Percentiles rank a stretch among this genome's conserved stretches.
Evolutionary conservation across 2,797 vertebrate species (phyloP).

Genomic region (Aldrovandia affinis): DNA sequence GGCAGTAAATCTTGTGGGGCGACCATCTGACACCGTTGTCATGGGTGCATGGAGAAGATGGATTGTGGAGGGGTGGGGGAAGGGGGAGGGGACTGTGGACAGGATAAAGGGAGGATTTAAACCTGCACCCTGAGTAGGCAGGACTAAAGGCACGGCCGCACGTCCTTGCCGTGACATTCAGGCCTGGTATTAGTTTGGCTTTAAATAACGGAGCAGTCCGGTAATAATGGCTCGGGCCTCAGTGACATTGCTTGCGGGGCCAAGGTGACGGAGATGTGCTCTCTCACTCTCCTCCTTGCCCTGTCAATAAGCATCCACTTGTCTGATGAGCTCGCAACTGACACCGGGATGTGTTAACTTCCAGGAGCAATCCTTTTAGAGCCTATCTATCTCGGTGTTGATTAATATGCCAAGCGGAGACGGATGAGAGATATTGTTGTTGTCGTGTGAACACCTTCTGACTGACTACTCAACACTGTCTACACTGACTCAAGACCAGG

Average conservation of each 20-base stretch:
- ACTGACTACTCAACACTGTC: no score
- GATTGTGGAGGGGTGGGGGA: constrained; percentile 70
- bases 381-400: constrained; percentile 73
- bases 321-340: constrained; percentile 88
- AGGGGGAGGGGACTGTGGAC: constrained; percentile 52
- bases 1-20: constrained; percentile 91
- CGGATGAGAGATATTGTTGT: constrained; percentile 38
- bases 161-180: constrained; percentile 99
- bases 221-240: constrained; percentile 93
- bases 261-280: constrained; percentile 97
- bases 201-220: constrained; percentile 96
- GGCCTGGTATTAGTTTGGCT: constrained; percentile 96
- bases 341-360: constrained; percentile 90
- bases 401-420: constrained; percentile 73
- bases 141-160: constrained; percentile 71
- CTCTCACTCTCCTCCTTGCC: constrained; percentile 73
- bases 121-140: constrained; percentile 80
- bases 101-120: constrained; percentile 66
- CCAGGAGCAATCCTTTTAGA: constrained; percentile 84
- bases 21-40: constrained; percentile 77
- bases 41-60: constrained; percentile 73
- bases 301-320: constrained; percentile 93
- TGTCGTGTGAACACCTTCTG: neutral
- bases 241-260: constrained; percentile 92
- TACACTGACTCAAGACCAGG: neutral